phyloP scores from a whole-genome alignment of 2,113 vertebrate species.

The Tachysurus vachellii region DNA sequence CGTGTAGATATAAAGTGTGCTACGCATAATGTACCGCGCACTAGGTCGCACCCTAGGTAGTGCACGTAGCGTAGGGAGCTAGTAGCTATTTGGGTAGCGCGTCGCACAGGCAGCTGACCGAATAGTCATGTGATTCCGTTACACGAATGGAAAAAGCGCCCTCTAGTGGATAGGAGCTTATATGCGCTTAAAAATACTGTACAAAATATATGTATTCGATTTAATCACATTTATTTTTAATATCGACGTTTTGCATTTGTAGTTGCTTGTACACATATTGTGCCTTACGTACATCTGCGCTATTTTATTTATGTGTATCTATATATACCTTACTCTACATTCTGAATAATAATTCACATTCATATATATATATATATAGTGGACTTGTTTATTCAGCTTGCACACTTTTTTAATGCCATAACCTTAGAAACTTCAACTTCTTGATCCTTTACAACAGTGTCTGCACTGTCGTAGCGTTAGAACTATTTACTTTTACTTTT shows the following conservation, averaged over 20 bases:
- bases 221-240: neutral
- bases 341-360: too few relatives aligned
- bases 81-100: neutral
- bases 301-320: too few relatives aligned
- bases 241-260: neutral
- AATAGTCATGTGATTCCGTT: constrained; percentile 11
- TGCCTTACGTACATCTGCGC: too few relatives aligned
- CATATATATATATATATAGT: too few relatives aligned
- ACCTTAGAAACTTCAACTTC: too few relatives aligned
- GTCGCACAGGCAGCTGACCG: constrained; percentile 1
- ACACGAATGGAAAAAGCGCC: neutral
- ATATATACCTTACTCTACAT: too few relatives aligned
- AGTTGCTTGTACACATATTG: neutral
- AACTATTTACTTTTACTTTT: too few relatives aligned
- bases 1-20: neutral
- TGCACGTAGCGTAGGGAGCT: neutral
- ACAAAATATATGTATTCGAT: neutral
- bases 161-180: neutral
- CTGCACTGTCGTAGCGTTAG: too few relatives aligned
- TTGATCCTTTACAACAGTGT: too few relatives aligned
- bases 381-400: too few relatives aligned
- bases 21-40: neutral
- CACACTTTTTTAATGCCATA: too few relatives aligned
- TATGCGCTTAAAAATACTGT: neutral
- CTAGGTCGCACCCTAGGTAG: neutral